Evolutionary conservation across 1,140 invertebrate genomes (phyloP).

Genomic region (Drosophila leontia): DNA sequence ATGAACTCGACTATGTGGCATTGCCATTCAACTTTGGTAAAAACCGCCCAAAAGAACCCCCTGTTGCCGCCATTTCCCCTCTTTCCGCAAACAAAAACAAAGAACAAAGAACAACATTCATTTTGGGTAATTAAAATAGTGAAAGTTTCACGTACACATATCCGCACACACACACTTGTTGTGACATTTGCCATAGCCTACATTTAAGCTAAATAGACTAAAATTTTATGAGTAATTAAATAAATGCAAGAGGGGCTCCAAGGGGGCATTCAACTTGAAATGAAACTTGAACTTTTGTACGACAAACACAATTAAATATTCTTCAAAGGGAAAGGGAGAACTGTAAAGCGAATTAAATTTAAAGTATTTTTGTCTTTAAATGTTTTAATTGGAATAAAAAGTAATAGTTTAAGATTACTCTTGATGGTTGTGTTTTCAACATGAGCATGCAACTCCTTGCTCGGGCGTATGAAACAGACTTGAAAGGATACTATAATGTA

Average conservation of each 20-base stretch:
- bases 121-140: conserved; percentile 78
- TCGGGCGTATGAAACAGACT: no score
- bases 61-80: neutral
- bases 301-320: conserved; percentile 17
- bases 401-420: no score
- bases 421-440: no score
- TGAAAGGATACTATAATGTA: no score
- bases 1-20: conserved; percentile 48
- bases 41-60: neutral
- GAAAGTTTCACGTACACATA: conserved; percentile 51
- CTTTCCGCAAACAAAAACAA: neutral
- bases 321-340: neutral
- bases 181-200: conserved; percentile 67
- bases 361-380: neutral
- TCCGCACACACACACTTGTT: neutral
- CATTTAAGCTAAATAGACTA: conserved; percentile 58
- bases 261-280: conserved; percentile 8
- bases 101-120: conserved; percentile 53
- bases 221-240: conserved; percentile 31
- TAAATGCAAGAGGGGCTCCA: conserved; percentile 11
- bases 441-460: no score
- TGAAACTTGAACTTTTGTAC: conserved; percentile 4
- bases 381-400: neutral
- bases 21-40: conserved; percentile 44
- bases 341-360: neutral